Percentiles rank a stretch among this genome's conserved stretches.
These are phyloP conservation scores for Smutsia gigantea DNA, from an alignment of 2,797 vertebrate genomes.

Conservation along the genomic window DNA sequence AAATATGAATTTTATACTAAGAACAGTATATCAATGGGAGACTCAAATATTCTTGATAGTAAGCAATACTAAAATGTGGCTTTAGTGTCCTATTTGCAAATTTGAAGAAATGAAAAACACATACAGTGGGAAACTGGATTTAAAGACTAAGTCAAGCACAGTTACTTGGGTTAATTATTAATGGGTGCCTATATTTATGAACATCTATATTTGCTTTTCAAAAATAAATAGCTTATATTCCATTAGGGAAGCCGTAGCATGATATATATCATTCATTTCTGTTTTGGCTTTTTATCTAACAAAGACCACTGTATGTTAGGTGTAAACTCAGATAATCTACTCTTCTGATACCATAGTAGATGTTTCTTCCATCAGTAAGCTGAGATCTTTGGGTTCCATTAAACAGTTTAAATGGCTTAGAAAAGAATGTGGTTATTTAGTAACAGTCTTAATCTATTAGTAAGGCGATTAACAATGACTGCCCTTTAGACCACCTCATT, in stretches of 20 bases:
- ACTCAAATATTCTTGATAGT: neutral
- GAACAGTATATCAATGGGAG: no score
- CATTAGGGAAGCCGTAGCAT: neutral
- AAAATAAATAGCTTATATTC: neutral
- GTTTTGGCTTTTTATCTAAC: conserved; percentile 19
- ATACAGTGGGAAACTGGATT: neutral
- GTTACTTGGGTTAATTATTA: neutral
- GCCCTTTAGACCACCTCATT: neutral
- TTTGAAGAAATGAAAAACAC: neutral
- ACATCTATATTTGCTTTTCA: neutral
- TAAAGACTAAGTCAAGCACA: neutral
- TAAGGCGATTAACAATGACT: neutral
- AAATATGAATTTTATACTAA: neutral
- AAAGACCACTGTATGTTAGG: neutral
- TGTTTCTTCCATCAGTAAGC: neutral
- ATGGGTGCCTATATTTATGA: neutral
- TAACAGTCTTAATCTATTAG: neutral
- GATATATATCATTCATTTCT: neutral
- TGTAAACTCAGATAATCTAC: neutral
- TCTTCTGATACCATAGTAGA: neutral
- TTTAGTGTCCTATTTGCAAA: neutral
- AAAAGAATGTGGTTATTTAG: neutral
- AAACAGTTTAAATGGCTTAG: neutral
- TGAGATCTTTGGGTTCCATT: neutral
- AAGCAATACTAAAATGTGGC: neutral